phyloP scores from a whole-genome alignment of 2,797 vertebrate species.

The Vultur gryphus region DNA sequence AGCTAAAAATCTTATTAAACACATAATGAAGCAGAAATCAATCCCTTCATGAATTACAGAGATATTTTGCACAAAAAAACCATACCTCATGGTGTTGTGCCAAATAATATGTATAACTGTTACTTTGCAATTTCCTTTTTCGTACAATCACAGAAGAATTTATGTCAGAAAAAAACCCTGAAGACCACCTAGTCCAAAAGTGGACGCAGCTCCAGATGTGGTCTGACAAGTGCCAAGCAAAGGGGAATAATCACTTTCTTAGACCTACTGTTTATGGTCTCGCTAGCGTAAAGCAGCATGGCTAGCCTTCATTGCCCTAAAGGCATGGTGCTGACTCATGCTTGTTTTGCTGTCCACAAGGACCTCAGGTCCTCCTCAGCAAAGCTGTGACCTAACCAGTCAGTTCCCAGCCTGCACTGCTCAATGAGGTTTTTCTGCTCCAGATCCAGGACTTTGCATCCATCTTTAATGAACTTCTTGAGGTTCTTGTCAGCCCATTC shows the following conservation, averaged over 20 bases:
- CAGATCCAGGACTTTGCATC: neutral
- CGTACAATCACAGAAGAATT: neutral
- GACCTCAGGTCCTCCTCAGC: neutral
- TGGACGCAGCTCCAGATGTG: neutral
- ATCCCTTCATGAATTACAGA: neutral
- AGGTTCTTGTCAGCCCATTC: neutral
- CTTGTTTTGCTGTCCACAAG: neutral
- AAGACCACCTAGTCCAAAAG: neutral
- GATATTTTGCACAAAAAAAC: neutral
- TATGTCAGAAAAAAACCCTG: neutral
- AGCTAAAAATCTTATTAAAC: neutral
- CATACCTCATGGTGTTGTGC: rapidly evolving
- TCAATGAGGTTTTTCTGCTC: neutral
- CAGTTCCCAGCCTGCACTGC: neutral
- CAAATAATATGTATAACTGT: neutral
- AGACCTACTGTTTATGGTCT: neutral
- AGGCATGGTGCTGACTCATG: neutral
- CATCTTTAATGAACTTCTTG: neutral
- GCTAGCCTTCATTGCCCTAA: neutral
- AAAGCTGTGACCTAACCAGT: neutral
- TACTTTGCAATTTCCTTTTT: neutral
- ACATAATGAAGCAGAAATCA: neutral
- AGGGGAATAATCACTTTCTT: neutral
- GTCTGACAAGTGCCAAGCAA: neutral
- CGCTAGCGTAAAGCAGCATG: rapidly evolving